Evolutionary conservation across 2,113 vertebrate genomes (phyloP).

Genomic region (Neotragus pygmaeus): DNA sequence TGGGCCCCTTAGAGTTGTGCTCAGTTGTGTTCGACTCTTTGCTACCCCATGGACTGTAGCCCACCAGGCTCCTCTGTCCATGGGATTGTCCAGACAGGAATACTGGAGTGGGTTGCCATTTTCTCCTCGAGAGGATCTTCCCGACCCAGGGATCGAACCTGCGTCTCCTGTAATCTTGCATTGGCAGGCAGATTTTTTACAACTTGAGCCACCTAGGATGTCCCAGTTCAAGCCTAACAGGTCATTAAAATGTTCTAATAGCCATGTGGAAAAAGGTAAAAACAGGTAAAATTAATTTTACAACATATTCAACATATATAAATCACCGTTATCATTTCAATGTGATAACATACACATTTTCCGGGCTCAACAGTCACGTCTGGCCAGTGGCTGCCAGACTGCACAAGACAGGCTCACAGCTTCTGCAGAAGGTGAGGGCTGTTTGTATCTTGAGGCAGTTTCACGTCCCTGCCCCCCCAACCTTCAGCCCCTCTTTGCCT

Average conservation of each 20-base stretch:
- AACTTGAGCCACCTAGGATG: neutral
- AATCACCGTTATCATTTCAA: neutral
- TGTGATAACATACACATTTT: neutral
- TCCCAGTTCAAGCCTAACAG: neutral
- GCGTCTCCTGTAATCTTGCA: neutral
- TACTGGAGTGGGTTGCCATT: neutral
- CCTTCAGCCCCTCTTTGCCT: neutral
- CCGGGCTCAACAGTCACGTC: neutral
- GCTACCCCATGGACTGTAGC: too few relatives aligned
- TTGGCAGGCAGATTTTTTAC: neutral
- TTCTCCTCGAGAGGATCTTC: neutral
- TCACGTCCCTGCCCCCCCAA: accelerated
- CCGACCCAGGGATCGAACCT: neutral
- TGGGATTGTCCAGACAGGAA: neutral
- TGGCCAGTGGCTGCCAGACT: neutral
- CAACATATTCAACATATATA: neutral
- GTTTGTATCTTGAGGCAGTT: neutral
- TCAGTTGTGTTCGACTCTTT: too few relatives aligned
- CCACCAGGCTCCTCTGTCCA: neutral
- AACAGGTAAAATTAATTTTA: neutral
- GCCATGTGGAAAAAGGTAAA: neutral
- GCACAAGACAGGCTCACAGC: neutral
- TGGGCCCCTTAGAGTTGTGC: too few relatives aligned
- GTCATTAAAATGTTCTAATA: neutral
- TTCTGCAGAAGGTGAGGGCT: neutral